Conservation (phyloP, 2,113 vertebrate genomes). For the Tylochromis polylepis region DNA sequence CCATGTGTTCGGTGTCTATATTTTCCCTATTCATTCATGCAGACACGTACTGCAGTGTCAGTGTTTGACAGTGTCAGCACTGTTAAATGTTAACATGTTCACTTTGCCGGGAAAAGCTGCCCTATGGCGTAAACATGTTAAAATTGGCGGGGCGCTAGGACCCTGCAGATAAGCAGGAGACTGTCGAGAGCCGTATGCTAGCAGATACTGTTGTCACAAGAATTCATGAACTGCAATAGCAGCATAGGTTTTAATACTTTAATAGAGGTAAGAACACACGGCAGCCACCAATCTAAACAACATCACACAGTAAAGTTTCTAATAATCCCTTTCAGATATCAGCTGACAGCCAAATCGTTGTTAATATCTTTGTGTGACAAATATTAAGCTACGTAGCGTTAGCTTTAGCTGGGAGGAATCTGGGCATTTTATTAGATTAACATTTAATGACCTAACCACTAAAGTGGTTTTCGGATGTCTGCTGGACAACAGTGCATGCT, state of each 20-base stretch:
- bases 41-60: background rate
- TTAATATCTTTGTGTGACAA: background rate
- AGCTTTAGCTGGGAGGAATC: background rate
- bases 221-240: slow-evolving; percentile 39
- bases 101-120: background rate
- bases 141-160: background rate
- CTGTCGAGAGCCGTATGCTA: slow-evolving; percentile 28
- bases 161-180: background rate
- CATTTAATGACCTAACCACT: background rate
- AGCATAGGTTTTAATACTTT: background rate
- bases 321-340: background rate
- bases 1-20: background rate
- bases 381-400: slow-evolving; percentile 4
- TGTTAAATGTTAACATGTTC: background rate
- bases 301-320: background rate
- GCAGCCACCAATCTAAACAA: background rate
- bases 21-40: background rate
- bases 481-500: background rate
- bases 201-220: slow-evolving; percentile 21
- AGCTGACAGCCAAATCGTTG: background rate
- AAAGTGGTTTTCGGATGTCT: accelerated
- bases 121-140: background rate
- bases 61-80: background rate
- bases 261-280: slow-evolving; percentile 57
- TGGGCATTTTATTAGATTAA: background rate